Percentiles rank a stretch among this genome's conserved stretches.
Conservation (phyloP, 1,140 invertebrate species). For the Hydropsyche tenuis region DNA sequence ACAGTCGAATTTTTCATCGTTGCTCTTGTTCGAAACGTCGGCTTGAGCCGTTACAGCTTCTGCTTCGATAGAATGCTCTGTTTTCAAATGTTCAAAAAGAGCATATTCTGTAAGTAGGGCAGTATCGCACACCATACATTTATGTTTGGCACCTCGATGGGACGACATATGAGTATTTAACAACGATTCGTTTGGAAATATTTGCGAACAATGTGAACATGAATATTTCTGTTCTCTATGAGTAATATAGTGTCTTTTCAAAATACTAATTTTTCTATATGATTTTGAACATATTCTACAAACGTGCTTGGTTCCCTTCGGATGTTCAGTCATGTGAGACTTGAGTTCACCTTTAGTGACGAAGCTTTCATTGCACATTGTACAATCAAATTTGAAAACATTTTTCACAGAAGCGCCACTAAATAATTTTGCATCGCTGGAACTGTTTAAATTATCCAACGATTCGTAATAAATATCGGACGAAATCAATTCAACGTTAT, state of each 20-base stretch:
- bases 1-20: conserved; percentile 39
- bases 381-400: conserved; percentile 28
- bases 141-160: conserved; percentile 39
- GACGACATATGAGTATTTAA: conserved; percentile 41
- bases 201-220: conserved; percentile 39
- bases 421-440: background rate
- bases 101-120: conserved; percentile 36
- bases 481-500: background rate
- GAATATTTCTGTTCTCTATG: conserved; percentile 36
- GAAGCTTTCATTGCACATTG: conserved; percentile 43
- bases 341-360: conserved; percentile 30
- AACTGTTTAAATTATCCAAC: background rate
- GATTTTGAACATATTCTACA: conserved; percentile 44
- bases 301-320: conserved; percentile 34
- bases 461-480: background rate
- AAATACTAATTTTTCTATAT: conserved; percentile 41
- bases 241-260: conserved; percentile 43
- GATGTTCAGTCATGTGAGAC: conserved; percentile 32
- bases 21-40: background rate
- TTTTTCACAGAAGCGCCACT: background rate
- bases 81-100: conserved; percentile 42
- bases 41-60: conserved; percentile 10
- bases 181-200: conserved; percentile 40
- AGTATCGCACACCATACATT: conserved; percentile 31
- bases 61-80: conserved; percentile 24